Evolutionary conservation across 2,113 vertebrate species (phyloP).

Genomic region (Rynchops niger): DNA sequence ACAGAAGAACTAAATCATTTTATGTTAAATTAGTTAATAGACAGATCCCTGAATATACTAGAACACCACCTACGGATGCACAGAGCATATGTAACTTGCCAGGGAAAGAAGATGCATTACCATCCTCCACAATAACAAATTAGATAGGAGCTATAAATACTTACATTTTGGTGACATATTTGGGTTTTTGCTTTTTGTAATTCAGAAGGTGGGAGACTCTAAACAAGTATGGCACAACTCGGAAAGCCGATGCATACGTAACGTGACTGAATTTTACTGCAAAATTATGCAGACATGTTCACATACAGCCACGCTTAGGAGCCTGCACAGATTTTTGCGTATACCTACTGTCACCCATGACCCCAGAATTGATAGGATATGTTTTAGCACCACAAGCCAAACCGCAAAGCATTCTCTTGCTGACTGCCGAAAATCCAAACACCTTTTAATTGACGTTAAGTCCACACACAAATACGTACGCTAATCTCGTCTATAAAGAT

Average conservation of each 20-base stretch:
- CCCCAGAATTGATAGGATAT: neutral
- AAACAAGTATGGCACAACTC: neutral
- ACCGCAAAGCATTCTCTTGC: neutral
- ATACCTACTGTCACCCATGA: neutral
- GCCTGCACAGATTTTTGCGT: neutral
- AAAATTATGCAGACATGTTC: neutral
- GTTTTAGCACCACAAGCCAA: neutral
- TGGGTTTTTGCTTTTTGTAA: neutral
- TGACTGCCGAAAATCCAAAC: neutral
- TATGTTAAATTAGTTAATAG: slow-evolving; percentile 18
- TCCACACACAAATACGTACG: accelerated
- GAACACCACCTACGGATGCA: slow-evolving; percentile 36
- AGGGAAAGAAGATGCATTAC: neutral
- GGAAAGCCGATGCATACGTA: neutral
- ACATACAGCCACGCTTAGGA: neutral
- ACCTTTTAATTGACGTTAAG: neutral
- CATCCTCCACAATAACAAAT: slow-evolving; percentile 29
- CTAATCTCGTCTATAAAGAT: neutral
- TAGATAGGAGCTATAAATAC: slow-evolving; percentile 12
- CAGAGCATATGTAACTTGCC: slow-evolving; percentile 11
- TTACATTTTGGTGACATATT: neutral
- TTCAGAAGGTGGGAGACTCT: neutral
- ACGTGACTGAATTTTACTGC: neutral
- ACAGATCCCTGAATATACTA: neutral
- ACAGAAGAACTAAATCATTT: neutral